A percentile compares a stretch with the other conserved stretches of the same genome.
phyloP scores from a whole-genome alignment of 2,888 invertebrate genomes.

The Junonia oenone region DNA sequence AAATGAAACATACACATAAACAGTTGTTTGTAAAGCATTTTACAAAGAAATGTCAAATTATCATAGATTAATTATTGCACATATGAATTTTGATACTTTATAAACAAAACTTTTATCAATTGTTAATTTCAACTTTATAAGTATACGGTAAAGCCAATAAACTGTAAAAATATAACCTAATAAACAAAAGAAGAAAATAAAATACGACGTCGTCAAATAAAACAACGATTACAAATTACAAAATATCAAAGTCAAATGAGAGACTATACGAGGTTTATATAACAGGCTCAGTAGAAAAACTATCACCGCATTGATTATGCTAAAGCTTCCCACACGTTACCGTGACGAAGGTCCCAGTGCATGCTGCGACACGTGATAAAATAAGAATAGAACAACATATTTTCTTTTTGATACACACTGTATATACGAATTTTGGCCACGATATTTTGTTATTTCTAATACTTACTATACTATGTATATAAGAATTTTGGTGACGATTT shows the following conservation, averaged over 20 bases:
- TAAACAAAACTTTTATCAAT: too few relatives aligned
- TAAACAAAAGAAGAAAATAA: background rate
- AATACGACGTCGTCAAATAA: background rate
- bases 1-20: too few relatives aligned
- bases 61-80: too few relatives aligned
- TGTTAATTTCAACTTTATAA: too few relatives aligned
- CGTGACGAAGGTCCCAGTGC: constrained; percentile 7
- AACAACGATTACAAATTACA: background rate
- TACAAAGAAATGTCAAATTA: too few relatives aligned
- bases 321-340: constrained; percentile 10
- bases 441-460: too few relatives aligned
- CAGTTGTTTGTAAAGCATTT: too few relatives aligned
- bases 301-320: constrained; percentile 16
- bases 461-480: too few relatives aligned
- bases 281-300: constrained; percentile 2
- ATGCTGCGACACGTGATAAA: constrained; percentile 17
- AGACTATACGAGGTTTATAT: constrained; percentile 4
- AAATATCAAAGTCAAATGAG: constrained; percentile 5
- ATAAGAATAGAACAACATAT: background rate
- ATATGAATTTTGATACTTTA: too few relatives aligned
- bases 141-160: too few relatives aligned
- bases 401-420: background rate
- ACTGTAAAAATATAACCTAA: background rate
- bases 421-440: too few relatives aligned
- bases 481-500: too few relatives aligned